Evolutionary conservation across 2,888 invertebrate species (phyloP), one percentile per base, ranked within the genome.

Genomic region (Celastrina argiolus): DNA sequence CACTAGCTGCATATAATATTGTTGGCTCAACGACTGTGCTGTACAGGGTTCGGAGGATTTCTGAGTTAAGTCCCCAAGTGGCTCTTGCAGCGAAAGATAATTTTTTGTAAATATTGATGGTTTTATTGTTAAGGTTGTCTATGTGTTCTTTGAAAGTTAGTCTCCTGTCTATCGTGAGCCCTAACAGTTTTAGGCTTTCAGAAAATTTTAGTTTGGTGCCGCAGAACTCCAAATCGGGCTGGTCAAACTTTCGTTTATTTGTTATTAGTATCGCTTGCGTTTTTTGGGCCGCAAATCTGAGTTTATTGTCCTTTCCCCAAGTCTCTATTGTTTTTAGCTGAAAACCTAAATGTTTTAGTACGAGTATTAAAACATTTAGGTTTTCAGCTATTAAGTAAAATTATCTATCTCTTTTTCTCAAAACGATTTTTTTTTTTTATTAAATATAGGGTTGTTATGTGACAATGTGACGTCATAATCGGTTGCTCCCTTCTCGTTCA

Each of bases 261-360:
- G 68, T 71, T 1, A 68, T 10, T 0, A 69, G 10, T 39, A 71
- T 65, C 0, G 67, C 65, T 8, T 56, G n/a, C 0, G 67, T 71
- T 16, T 68, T 68, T 1, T 65, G 65, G 4, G 65, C 36, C 4
- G 68, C 67, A 18, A 66, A 67, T 0, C 56, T 67, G 3, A 64
- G 18, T 14, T 65, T 70, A 18, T 31, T 58, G 14, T 12, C 12
- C 2, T 1, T 2, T 10, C 39, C 28, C 31, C 59, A 2, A 3
- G 1, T 36, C 7, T 36, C 36, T 10, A 36, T n/a, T n/a, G n/a
- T n/a, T n/a, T n/a, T n/a, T n/a, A n/a, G n/a, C n/a, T n/a, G n/a
- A n/a, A n/a, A n/a, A n/a, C n/a, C n/a, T n/a, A n/a, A n/a, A n/a
- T n/a, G n/a, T n/a, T n/a, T n/a, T n/a, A n/a, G n/a, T n/a, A n/a